phyloP scores from a whole-genome alignment of 2,113 vertebrate species.

The Laticauda laticaudata region DNA sequence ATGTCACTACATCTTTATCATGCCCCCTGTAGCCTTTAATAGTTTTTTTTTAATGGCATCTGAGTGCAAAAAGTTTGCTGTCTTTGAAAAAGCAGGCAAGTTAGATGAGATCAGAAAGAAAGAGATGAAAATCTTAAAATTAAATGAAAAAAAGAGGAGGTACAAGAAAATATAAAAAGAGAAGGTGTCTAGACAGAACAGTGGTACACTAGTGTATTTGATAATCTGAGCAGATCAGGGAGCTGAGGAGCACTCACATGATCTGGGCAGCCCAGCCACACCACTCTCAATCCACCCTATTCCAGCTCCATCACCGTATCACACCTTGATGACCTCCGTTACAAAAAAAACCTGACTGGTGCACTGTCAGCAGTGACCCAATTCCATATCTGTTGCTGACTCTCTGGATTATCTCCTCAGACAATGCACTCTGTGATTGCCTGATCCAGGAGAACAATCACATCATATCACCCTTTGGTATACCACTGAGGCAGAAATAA shows the following conservation, averaged over 20 bases:
- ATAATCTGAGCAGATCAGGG: neutral
- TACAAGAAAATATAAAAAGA: neutral
- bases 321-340: neutral
- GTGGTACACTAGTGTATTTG: neutral
- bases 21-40: neutral
- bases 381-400: neutral
- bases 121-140: neutral
- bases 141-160: neutral
- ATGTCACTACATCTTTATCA: neutral
- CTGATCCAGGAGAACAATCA: neutral
- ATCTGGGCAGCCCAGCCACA: neutral
- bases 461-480: neutral
- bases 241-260: neutral
- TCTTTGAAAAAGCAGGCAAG: neutral
- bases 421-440: neutral
- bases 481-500: neutral
- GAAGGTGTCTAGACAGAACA: neutral
- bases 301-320: neutral
- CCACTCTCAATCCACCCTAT: neutral
- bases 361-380: neutral
- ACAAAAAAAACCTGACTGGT: neutral
- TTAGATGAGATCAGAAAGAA: neutral
- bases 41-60: neutral
- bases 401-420: neutral
- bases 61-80: neutral